Conservation (phyloP, 2,888 invertebrate genomes). For the Helobdella robusta region DNA sequence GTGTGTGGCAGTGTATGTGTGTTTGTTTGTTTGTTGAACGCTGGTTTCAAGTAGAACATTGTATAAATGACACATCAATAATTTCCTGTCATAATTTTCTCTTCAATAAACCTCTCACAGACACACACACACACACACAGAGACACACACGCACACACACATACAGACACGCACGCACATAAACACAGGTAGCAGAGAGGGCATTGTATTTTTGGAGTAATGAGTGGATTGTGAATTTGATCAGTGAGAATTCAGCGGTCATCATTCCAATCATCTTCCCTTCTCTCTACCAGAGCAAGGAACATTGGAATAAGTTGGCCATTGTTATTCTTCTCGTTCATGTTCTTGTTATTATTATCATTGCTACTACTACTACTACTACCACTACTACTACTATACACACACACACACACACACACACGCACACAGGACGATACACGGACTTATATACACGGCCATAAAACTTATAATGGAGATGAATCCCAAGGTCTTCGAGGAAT, state of each 20-base stretch:
- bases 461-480: slow-evolving; percentile 99
- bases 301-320: slow-evolving; percentile 84
- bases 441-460: slow-evolving; percentile 96
- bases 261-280: slow-evolving; percentile 99
- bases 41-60: no score
- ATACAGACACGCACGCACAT: no score
- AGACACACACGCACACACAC: no score
- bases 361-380: background rate
- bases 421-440: slow-evolving; percentile 82
- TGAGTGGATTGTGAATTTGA: slow-evolving; percentile 97
- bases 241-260: slow-evolving; percentile 94
- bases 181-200: slow-evolving; percentile 95
- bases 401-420: no score
- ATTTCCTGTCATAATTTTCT: no score
- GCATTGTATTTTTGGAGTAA: slow-evolving; percentile 99
- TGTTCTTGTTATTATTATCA: background rate
- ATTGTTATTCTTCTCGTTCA: no score
- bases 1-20: no score
- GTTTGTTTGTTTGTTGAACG: no score
- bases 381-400: no score
- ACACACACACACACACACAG: no score
- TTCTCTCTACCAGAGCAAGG: slow-evolving; percentile 91
- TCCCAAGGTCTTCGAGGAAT: slow-evolving; percentile 93
- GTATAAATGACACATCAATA: no score
- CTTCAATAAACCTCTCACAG: no score